Conservation (phyloP, 1,140 invertebrate genomes). For the Sipha flava region DNA sequence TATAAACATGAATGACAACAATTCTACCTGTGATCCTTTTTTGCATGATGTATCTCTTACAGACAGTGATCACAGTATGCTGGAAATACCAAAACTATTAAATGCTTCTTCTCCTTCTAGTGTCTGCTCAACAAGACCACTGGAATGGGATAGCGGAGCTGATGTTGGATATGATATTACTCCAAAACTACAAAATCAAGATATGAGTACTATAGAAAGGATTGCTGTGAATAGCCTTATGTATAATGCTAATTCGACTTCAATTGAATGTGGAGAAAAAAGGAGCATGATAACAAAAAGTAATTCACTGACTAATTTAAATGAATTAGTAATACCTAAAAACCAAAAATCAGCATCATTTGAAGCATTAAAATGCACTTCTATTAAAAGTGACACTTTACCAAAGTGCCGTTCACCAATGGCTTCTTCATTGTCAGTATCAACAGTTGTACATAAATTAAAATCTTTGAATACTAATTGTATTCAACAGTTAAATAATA, state of each 20-base stretch:
- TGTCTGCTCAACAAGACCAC: constrained; percentile 35
- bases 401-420: not conserved
- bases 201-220: constrained; percentile 27
- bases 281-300: not conserved
- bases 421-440: constrained; percentile 16
- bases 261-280: not conserved
- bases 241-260: not conserved
- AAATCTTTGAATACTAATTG: not conserved
- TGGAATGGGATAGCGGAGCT: constrained; percentile 68
- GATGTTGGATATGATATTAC: constrained; percentile 58
- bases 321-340: not conserved
- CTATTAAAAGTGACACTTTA: not conserved
- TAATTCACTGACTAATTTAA: not conserved
- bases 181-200: not conserved
- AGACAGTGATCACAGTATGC: not conserved
- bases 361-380: not conserved
- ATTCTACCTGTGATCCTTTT: not conserved
- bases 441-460: constrained; percentile 19
- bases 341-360: not conserved
- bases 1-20: not conserved
- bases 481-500: not conserved
- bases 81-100: constrained; percentile 6
- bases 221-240: constrained; percentile 11
- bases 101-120: constrained; percentile 35
- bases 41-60: not conserved